These are phyloP conservation scores for Parambassis ranga DNA, from an alignment of 2,797 vertebrate species.

Conservation along the genomic window DNA sequence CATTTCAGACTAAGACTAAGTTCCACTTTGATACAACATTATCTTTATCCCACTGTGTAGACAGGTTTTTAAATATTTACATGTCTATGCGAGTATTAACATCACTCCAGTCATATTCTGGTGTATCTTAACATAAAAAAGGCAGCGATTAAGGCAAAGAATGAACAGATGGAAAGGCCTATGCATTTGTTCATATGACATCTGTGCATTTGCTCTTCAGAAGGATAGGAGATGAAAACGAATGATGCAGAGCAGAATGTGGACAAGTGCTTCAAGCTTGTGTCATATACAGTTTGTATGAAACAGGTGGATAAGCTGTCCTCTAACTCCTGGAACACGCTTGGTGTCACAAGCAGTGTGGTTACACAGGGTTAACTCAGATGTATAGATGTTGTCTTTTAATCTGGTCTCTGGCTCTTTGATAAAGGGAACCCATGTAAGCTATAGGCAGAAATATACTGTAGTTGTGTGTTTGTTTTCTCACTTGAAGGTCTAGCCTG, in stretches of 20 bases:
- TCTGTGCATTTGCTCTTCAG: neutral
- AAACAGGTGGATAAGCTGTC: slow-evolving; percentile 10
- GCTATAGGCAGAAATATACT: neutral
- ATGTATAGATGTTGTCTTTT: neutral
- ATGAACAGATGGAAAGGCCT: neutral
- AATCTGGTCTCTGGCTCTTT: neutral
- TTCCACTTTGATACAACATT: no score
- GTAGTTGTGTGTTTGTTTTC: neutral
- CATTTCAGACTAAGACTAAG: no score
- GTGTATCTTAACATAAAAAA: neutral
- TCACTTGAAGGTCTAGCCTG: neutral
- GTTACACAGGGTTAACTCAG: slow-evolving; percentile 3
- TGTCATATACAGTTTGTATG: no score
- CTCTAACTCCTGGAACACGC: no score
- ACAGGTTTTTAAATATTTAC: no score
- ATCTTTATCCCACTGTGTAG: no score
- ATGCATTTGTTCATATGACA: no score
- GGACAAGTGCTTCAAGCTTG: neutral
- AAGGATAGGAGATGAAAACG: neutral
- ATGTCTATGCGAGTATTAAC: no score
- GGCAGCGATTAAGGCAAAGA: neutral
- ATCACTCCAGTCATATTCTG: no score
- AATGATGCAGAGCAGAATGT: neutral
- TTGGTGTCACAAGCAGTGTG: neutral
- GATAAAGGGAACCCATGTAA: neutral